Percentiles rank a stretch among this genome's conserved stretches.
These are phyloP conservation scores for Potamilus streckersoni DNA, from an alignment of 1,140 invertebrate genomes.

Conservation along the genomic window DNA sequence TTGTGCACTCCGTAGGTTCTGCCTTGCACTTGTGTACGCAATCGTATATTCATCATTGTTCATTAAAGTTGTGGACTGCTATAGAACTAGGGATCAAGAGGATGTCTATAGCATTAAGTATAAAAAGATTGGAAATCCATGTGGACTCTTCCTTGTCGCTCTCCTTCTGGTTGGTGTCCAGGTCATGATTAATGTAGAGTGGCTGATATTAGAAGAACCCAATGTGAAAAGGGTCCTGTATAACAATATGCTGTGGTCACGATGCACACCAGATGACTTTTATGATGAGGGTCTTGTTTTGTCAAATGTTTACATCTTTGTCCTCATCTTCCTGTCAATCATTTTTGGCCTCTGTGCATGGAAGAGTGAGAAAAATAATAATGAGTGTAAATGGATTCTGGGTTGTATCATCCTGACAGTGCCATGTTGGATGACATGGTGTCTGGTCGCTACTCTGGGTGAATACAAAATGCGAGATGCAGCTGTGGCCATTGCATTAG, in stretches of 20 bases:
- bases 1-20: slow-evolving; percentile 68
- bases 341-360: slow-evolving; percentile 66
- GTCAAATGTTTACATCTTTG: slow-evolving; percentile 70
- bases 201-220: slow-evolving; percentile 67
- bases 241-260: slow-evolving; percentile 55
- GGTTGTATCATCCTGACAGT: slow-evolving; percentile 62
- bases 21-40: slow-evolving; percentile 68
- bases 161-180: slow-evolving; percentile 67
- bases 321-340: slow-evolving; percentile 66
- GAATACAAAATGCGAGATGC: slow-evolving; percentile 59
- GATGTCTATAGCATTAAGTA: slow-evolving; percentile 60
- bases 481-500: slow-evolving; percentile 64
- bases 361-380: slow-evolving; percentile 50
- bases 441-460: slow-evolving; percentile 63
- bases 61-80: slow-evolving; percentile 69
- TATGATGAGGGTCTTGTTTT: slow-evolving; percentile 69
- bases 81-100: slow-evolving; percentile 61
- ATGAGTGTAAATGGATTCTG: slow-evolving; percentile 66
- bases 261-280: slow-evolving; percentile 57
- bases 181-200: slow-evolving; percentile 68
- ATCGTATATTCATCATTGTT: slow-evolving; percentile 69
- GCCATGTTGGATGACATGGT: slow-evolving; percentile 68
- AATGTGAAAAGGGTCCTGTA: slow-evolving; percentile 47
- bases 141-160: slow-evolving; percentile 67
- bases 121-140: slow-evolving; percentile 61